A percentile compares a stretch with the other conserved stretches of the same genome.
These are phyloP conservation scores for Ailurus styani DNA, from an alignment of 2,113 vertebrate species.

Conservation along the genomic window DNA sequence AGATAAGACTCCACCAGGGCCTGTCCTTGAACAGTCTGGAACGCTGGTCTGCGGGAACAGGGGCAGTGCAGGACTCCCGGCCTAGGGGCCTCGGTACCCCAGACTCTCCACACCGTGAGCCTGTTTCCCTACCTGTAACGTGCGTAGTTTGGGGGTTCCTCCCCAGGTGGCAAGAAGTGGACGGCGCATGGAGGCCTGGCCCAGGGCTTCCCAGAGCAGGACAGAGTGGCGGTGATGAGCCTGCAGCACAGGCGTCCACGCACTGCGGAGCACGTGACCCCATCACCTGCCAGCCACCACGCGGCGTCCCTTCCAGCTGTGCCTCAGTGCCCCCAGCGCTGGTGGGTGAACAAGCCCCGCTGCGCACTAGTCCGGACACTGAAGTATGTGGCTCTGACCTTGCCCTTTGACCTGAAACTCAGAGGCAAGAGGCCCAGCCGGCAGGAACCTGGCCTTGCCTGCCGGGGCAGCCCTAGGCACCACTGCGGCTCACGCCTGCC, in stretches of 20 bases:
- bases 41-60: background rate
- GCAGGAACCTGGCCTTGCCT: background rate
- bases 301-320: background rate
- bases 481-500: background rate
- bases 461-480: background rate
- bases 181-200: background rate
- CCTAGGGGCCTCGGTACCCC: too few species aligned
- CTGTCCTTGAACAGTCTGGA: background rate
- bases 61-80: background rate
- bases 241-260: background rate
- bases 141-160: accelerated
- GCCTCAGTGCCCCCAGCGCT: background rate
- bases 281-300: accelerated
- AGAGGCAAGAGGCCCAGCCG: background rate
- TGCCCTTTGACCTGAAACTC: background rate
- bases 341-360: background rate
- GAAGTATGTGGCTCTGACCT: background rate
- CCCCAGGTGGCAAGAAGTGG: background rate
- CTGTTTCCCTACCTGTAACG: background rate
- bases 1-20: background rate
- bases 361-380: background rate
- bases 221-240: too few species aligned
- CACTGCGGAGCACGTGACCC: accelerated
- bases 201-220: background rate
- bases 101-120: background rate